phyloP scores from a whole-genome alignment of 2,888 invertebrate genomes.

The Margaritifera margaritifera region DNA sequence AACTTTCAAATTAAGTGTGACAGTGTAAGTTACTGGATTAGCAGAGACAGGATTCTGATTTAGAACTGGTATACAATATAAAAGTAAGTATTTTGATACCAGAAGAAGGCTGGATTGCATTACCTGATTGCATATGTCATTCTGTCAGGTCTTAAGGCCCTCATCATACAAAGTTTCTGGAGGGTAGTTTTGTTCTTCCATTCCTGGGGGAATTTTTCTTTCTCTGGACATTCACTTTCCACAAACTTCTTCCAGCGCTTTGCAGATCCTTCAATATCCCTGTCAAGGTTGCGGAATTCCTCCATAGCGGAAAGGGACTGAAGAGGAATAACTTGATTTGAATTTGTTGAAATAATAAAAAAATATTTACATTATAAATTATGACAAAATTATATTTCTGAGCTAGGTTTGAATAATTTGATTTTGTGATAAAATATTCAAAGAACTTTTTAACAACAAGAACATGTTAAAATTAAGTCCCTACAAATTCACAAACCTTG shows the following conservation, averaged over 20 bases:
- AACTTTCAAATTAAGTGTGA: too few relatives aligned
- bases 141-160: constrained; percentile 93
- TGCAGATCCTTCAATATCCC: constrained; percentile 96
- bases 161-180: constrained; percentile 95
- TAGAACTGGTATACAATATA: not conserved
- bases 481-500: constrained; percentile 75
- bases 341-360: too few relatives aligned
- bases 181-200: constrained; percentile 97
- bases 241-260: constrained; percentile 98
- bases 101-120: constrained; percentile 45
- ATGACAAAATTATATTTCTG: too few relatives aligned
- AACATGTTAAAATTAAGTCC: too few relatives aligned
- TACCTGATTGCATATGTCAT: constrained; percentile 95
- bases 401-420: too few relatives aligned
- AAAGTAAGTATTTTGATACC: not conserved
- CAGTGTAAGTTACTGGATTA: too few relatives aligned
- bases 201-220: constrained; percentile 97
- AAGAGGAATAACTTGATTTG: not conserved
- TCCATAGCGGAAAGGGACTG: constrained; percentile 88
- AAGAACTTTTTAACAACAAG: too few relatives aligned
- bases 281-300: constrained; percentile 91
- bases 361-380: too few relatives aligned
- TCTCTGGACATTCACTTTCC: constrained; percentile 94
- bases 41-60: too few relatives aligned
- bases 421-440: too few relatives aligned